Percentiles rank a stretch among this genome's conserved stretches.
phyloP scores from a whole-genome alignment of 2,888 invertebrate species.

The Thymelicus acteon region DNA sequence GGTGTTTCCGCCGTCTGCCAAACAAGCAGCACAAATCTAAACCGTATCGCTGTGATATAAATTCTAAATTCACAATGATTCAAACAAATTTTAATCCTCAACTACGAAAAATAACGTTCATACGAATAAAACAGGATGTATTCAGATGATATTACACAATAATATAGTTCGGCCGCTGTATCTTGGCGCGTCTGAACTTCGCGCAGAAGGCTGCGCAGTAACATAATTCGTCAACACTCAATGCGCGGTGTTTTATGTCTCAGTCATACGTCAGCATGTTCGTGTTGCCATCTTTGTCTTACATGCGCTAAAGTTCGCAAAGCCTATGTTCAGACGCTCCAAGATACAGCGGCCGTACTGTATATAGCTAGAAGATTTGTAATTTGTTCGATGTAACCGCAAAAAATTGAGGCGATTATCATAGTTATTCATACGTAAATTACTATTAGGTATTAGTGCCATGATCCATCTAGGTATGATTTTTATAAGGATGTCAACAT shows the following conservation, averaged over 20 bases:
- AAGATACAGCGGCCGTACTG: too few species aligned
- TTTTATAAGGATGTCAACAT: background rate
- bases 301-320: too few species aligned
- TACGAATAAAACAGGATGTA: constrained; percentile 7
- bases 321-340: too few species aligned
- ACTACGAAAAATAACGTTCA: background rate
- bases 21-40: background rate
- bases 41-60: background rate
- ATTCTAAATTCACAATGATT: background rate
- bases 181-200: too few species aligned
- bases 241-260: too few species aligned
- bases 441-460: constrained; percentile 3
- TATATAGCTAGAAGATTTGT: constrained; percentile 4
- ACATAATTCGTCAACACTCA: too few species aligned
- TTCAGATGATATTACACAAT: background rate
- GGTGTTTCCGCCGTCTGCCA: constrained; percentile 9
- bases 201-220: too few species aligned
- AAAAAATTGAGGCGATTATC: constrained; percentile 17
- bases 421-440: constrained; percentile 2
- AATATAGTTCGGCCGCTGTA: too few species aligned
- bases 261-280: too few species aligned
- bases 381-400: constrained; percentile 11
- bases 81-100: background rate
- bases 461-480: background rate
- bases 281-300: too few species aligned